A percentile compares a stretch with the other conserved stretches of the same genome.
These are phyloP conservation scores for Lithobates sylvaticus DNA, from an alignment of 2,797 vertebrate genomes.

Conservation along the genomic window DNA sequence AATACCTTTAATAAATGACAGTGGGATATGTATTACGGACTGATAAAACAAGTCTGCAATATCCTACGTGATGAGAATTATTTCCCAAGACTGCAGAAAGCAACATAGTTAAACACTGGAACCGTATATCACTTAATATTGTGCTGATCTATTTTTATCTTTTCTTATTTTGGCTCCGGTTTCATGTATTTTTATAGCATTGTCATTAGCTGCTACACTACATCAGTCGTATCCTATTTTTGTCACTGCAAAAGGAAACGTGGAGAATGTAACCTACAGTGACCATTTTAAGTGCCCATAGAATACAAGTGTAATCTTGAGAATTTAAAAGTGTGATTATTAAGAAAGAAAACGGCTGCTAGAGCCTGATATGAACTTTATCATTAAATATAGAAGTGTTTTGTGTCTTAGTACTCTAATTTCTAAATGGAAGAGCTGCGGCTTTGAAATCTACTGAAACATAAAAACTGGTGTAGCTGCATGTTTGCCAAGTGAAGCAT, in stretches of 20 bases:
- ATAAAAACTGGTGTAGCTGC: slow-evolving; percentile 32
- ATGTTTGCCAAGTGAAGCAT: slow-evolving; percentile 58
- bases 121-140: neutral
- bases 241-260: slow-evolving; percentile 17
- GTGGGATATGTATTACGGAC: neutral
- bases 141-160: slow-evolving; percentile 22
- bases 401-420: slow-evolving; percentile 12
- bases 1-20: neutral
- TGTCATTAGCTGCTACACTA: slow-evolving; percentile 14
- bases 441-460: slow-evolving; percentile 28
- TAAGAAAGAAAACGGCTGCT: slow-evolving; percentile 22
- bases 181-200: slow-evolving; percentile 19
- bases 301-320: neutral
- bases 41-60: neutral
- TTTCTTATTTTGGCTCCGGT: slow-evolving; percentile 31
- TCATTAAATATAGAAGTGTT: slow-evolving; percentile 29
- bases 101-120: neutral
- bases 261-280: slow-evolving; percentile 15
- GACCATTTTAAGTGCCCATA: neutral
- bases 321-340: slow-evolving; percentile 40
- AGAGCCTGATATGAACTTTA: slow-evolving; percentile 28
- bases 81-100: neutral
- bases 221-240: slow-evolving; percentile 22
- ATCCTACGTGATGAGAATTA: neutral
- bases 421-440: slow-evolving; percentile 42